Percentiles rank a stretch among this genome's conserved stretches.
These are phyloP conservation scores for Apamea anceps DNA, from an alignment of 2,888 invertebrate genomes.

Conservation along the genomic window DNA sequence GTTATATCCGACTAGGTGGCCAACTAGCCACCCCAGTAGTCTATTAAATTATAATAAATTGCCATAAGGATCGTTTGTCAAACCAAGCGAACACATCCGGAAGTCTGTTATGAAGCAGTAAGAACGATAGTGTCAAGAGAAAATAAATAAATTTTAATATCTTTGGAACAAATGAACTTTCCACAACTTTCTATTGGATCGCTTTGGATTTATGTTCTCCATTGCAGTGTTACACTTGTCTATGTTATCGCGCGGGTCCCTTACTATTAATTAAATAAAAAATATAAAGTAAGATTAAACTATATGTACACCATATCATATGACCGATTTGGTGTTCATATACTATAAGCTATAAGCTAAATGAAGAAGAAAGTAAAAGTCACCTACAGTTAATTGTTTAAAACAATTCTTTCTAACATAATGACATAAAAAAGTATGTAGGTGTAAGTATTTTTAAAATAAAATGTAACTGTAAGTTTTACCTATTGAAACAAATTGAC, in stretches of 20 bases:
- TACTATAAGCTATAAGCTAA: neutral
- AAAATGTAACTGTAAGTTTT: neutral
- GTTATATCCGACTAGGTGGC: neutral
- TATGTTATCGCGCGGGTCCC: too few relatives aligned
- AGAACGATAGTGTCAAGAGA: neutral
- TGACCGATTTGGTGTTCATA: neutral
- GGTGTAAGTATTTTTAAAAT: neutral
- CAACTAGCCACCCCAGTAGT: neutral
- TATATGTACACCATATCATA: too few relatives aligned
- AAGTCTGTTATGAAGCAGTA: neutral
- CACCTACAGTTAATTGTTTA: neutral
- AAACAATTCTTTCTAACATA: neutral
- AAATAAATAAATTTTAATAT: neutral
- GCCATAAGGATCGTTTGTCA: neutral
- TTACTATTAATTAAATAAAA: too few relatives aligned
- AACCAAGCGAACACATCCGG: neutral
- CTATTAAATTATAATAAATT: neutral
- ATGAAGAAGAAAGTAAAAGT: neutral
- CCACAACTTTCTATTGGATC: too few relatives aligned
- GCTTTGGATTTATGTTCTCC: too few relatives aligned
- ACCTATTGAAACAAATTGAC: neutral
- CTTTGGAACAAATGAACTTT: too few relatives aligned
- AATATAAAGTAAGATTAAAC: too few relatives aligned
- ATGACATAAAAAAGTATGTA: neutral
- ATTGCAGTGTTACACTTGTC: neutral